phyloP scores from a whole-genome alignment of 2,888 invertebrate genomes.

The Tridacna gigas region DNA sequence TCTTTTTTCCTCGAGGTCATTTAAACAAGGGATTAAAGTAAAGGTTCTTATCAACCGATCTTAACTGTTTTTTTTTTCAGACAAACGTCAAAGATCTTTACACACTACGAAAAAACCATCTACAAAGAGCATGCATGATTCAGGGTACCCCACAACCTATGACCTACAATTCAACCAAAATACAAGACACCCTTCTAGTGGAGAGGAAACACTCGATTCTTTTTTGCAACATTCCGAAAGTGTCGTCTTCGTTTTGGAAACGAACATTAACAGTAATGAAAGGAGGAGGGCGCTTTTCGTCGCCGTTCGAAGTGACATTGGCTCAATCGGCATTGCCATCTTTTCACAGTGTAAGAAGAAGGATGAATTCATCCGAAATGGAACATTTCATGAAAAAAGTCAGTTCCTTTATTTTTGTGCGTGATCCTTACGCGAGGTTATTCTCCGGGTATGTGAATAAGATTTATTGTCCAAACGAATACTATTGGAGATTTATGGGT shows the following conservation, averaged over 20 bases:
- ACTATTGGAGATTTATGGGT: slow-evolving; percentile 68
- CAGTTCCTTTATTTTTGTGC: slow-evolving; percentile 70
- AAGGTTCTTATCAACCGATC: too few species aligned
- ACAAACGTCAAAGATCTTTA: not conserved
- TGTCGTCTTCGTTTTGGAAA: slow-evolving; percentile 58
- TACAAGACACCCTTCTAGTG: slow-evolving; percentile 22
- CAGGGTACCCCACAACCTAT: slow-evolving; percentile 29
- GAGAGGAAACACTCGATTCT: slow-evolving; percentile 39
- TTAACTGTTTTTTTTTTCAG: too few species aligned
- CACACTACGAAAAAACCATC: not conserved
- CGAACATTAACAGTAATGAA: slow-evolving; percentile 50
- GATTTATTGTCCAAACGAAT: slow-evolving; percentile 69
- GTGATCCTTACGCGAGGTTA: slow-evolving; percentile 72
- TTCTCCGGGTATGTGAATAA: slow-evolving; percentile 76
- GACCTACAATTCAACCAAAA: slow-evolving; percentile 5
- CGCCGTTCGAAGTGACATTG: slow-evolving; percentile 43
- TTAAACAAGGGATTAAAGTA: too few species aligned
- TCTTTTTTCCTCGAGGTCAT: too few species aligned
- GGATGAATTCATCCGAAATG: not conserved
- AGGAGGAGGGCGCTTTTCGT: slow-evolving; percentile 1
- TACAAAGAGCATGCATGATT: not conserved
- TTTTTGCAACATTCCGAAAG: slow-evolving; percentile 58
- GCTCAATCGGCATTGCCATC: not conserved
- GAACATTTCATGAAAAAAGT: slow-evolving; percentile 22
- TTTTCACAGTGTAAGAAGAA: not conserved